Evolutionary conservation across 2,888 invertebrate species (phyloP).

Genomic region (Willowsia nigromaculata): DNA sequence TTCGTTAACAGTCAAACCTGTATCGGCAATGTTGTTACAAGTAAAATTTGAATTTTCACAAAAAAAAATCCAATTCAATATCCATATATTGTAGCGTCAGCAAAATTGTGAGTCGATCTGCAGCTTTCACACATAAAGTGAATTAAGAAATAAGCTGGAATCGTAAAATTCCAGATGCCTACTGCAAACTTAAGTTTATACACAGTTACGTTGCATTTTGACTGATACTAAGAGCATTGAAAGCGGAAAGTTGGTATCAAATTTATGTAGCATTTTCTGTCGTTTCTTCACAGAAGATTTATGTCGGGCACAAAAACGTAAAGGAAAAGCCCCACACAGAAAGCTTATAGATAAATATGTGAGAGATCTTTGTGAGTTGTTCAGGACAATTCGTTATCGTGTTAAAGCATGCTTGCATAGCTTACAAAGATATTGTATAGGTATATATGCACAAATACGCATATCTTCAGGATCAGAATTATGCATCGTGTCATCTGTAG

Average conservation of each 20-base stretch:
- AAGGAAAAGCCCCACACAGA: too few species aligned
- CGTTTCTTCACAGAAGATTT: slow-evolving; percentile 36
- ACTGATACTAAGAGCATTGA: too few species aligned
- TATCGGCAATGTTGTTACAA: too few species aligned
- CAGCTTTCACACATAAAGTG: slow-evolving; percentile 11
- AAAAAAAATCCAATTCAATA: not conserved
- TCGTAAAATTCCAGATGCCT: slow-evolving; percentile 62
- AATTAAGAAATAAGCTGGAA: slow-evolving; percentile 58
- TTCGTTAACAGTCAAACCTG: too few species aligned
- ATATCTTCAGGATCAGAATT: not conserved
- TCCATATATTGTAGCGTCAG: not conserved
- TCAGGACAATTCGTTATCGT: slow-evolving; percentile 51
- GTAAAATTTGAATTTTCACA: too few species aligned
- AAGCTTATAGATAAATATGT: not conserved
- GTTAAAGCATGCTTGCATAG: not conserved
- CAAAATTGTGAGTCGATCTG: not conserved
- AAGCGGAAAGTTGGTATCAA: too few species aligned
- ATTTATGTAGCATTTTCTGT: slow-evolving; percentile 55
- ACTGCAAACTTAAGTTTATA: not conserved
- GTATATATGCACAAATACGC: not conserved
- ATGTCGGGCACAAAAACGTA: not conserved
- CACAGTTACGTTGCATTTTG: too few species aligned
- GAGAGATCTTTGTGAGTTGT: slow-evolving; percentile 18
- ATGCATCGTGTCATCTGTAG: not conserved
- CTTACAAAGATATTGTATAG: not conserved